Evolutionary conservation across 2,113 vertebrate species (phyloP), one percentile per base, ranked within the genome.

Genomic region (Cynopterus brachyotis): DNA sequence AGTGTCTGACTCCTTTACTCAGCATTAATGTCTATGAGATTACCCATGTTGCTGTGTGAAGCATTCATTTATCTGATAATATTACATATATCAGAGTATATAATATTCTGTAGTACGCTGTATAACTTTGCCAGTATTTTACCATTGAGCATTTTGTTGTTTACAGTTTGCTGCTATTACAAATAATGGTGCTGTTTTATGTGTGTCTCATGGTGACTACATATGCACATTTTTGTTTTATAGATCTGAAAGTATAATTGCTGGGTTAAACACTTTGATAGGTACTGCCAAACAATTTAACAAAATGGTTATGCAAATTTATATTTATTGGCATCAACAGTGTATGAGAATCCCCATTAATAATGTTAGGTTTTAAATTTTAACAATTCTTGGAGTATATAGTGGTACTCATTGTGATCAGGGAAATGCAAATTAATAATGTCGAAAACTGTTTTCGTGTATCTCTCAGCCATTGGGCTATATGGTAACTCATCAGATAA

Each of bases 331-430:
- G 30, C 17, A 15, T 59, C 32, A 69, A 2, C 69, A 47, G 28
- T 57, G 8, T 35, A 22, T 75, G 35, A 91, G 37, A 95, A 59
- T 80, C 64, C 37, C 30, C 5, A 6, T 67, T 94, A 69, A n/a
- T 85, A 76, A 79, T 92, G 17, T 72, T 89, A 73, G 55, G 50
- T 82, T 96, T 89, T 73, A 93, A 83, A 80, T 91, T 37, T 69
- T 84, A 80, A 73, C 4, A 2, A 2, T 79, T 69, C 32, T 83
- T n/a, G 16, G 3, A 2, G 28, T 89, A 1, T 89, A 20, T 67
- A 40, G 40, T 73, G 26, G 15, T 91, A 40, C 35, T 72, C 19
- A 76, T 66, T 67, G 13, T 57, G 47, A 32, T 82, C 60, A 79
- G 59, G 3, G 26, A 81, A 88, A 66, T 89, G 9, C 22, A 86